Conservation (phyloP, 2,888 invertebrate genomes). For the Cheilosia soror region DNA sequence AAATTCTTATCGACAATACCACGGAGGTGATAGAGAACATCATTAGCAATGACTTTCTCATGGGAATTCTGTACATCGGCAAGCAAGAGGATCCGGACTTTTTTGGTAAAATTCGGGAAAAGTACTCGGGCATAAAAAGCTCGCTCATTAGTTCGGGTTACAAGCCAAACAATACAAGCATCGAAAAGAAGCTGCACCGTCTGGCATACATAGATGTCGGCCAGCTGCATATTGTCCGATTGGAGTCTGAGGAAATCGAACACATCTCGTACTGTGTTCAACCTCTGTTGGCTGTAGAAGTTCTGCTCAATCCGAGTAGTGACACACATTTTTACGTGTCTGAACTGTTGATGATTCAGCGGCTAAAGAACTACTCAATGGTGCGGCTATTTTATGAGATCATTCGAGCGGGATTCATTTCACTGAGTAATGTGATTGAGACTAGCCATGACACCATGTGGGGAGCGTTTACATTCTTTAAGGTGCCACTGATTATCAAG, state of each 20-base stretch:
- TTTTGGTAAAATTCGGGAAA: slow-evolving; percentile 88
- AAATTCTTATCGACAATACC: slow-evolving; percentile 89
- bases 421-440: slow-evolving; percentile 93
- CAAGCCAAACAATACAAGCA: slow-evolving; percentile 77
- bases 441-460: slow-evolving; percentile 94
- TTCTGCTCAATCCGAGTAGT: slow-evolving; percentile 92
- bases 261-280: slow-evolving; percentile 90
- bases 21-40: slow-evolving; percentile 88
- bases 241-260: slow-evolving; percentile 86
- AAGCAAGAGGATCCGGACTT: slow-evolving; percentile 91
- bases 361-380: slow-evolving; percentile 92
- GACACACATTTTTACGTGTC: slow-evolving; percentile 92
- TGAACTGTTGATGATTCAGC: slow-evolving; percentile 93
- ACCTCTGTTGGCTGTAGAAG: slow-evolving; percentile 92
- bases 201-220: slow-evolving; percentile 81
- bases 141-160: slow-evolving; percentile 81
- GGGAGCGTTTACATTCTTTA: slow-evolving; percentile 97
- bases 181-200: slow-evolving; percentile 81
- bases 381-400: slow-evolving; percentile 94
- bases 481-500: slow-evolving; percentile 92
- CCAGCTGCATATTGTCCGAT: slow-evolving; percentile 81
- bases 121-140: slow-evolving; percentile 85
- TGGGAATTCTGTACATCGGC: slow-evolving; percentile 93
- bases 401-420: slow-evolving; percentile 94
- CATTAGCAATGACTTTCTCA: slow-evolving; percentile 89